Conservation (phyloP, 2,888 invertebrate species). For the Ametastegia equiseti region DNA sequence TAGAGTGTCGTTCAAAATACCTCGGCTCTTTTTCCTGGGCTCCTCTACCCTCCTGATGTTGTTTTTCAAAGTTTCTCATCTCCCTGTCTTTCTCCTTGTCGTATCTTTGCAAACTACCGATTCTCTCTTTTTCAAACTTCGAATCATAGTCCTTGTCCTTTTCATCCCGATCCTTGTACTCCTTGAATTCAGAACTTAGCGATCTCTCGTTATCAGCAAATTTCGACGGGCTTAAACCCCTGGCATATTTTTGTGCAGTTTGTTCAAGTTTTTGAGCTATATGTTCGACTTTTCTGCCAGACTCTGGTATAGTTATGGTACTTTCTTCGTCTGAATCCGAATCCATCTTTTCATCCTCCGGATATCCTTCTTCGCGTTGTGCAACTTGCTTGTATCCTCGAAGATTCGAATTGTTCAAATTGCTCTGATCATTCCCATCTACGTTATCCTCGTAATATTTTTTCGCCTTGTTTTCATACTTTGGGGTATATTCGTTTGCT, state of each 20-base stretch:
- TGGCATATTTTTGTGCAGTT: conserved; percentile 73
- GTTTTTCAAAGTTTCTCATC: conserved; percentile 27
- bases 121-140: conserved; percentile 60
- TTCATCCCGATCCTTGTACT: conserved; percentile 56
- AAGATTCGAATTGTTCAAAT: conserved; percentile 53
- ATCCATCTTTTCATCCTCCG: conserved; percentile 64
- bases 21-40: conserved; percentile 43
- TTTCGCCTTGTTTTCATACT: conserved; percentile 60
- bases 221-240: conserved; percentile 73
- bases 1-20: conserved; percentile 50
- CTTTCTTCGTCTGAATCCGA: conserved; percentile 72
- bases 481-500: conserved; percentile 4
- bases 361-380: not conserved
- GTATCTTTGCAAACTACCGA: conserved; percentile 49
- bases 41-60: not conserved
- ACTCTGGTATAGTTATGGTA: conserved; percentile 72
- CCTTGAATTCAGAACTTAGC: conserved; percentile 58
- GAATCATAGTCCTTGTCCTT: conserved; percentile 45
- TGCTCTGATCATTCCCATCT: conserved; percentile 52
- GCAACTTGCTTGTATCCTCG: conserved; percentile 47
- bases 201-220: conserved; percentile 65
- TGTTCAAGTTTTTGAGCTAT: conserved; percentile 74
- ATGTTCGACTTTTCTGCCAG: conserved; percentile 72
- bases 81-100: conserved; percentile 53
- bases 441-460: conserved; percentile 65